Evolutionary conservation across 2,113 vertebrate species (phyloP), one percentile per base, ranked within the genome.

Genomic region (Platichthys stellatus): DNA sequence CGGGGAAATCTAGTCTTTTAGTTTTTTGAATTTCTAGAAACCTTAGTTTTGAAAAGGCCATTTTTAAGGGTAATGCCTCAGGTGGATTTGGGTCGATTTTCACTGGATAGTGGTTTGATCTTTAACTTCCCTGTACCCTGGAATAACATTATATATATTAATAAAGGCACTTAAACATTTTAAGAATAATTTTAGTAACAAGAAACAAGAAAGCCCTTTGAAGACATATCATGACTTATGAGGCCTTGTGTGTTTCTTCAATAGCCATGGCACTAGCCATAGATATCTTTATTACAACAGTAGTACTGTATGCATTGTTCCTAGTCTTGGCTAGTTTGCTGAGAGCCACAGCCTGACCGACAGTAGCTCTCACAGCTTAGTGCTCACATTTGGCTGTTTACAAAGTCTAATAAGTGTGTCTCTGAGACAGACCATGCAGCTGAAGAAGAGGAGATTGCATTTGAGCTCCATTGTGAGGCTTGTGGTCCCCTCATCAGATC

Each of bases 391-490:
- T 81, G 74, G 80, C 89, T 94, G 91, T 94, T 94, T 94, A 93
- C 89, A 90, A 93, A 91, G 87, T 91, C 92, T 93, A 90, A 93
- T 90, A 92, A 88, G 88, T 74, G 59, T 82, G 84, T 93, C 90
- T 89, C 89, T 53, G 74, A 90, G 90, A 91, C 84, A 74, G 80
- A 26, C 83, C 82, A 63, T 84, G 85, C 92, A 86, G 84, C 86
- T 86, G 86, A 81, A 84, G 85, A 85, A 88, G 85, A 85, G 89
- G 90, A 94, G 91, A 94, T 93, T 94, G 89, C 81, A 91, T 92
- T 93, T 92, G 91, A 90, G 89, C 87, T 84, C 85, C 85, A 95
- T 92, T 93, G 92, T 92, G 88, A 86, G 86, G 81, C 71, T 90
- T 64, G 77, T 72, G 73, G 88, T 86, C 80, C 83, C 86, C 85